Evolutionary conservation across 2,797 vertebrate species (phyloP), one percentile per base, ranked within the genome.

Genomic region (Lacerta agilis): DNA sequence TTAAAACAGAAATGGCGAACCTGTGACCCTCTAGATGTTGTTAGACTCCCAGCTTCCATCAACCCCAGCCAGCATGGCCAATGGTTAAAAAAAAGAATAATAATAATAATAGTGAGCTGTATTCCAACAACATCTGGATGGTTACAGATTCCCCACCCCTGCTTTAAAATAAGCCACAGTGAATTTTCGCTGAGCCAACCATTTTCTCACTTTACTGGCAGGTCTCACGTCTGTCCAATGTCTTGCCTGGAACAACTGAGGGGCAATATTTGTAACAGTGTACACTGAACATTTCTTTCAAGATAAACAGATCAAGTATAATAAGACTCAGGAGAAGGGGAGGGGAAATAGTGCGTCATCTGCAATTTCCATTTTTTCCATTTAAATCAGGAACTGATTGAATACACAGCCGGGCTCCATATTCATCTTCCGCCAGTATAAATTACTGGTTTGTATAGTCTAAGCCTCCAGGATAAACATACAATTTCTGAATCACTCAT

Each of bases 241-340:
- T 88, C 89, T 90, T 0, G 0, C 86, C 93, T 86, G 80, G 36
- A 94, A 89, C 88, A 92, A 95, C 23, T 90, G 80, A 66, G 89
- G 94, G 84, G 38, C 92, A 87, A 87, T 92, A 89, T 77, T 92
- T 72, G 81, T 84, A 82, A 72, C 67, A 66, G 77, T 86, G 89
- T 88, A 86, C 86, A 86, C 55, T 49, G 86, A 94, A 66, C 81
- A 92, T 87, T 92, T 91, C 49, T 92, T 95, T 89, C 75, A 90
- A 93, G 85, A 92, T 92, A 94, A 95, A 95, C 94, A 95, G 92
- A 94, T 94, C 93, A 94, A 92, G 73, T 90, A 92, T 86, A 93
- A 94, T 95, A 95, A 91, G 91, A 79, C 91, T 94, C 89, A 92
- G 86, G 76, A 90, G 36, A 38, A 66, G 83, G 45, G 67, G 43